Base-by-base conservation (phyloP, 2,888 invertebrate genomes). In the Ochlodes sylvanus region DNA sequence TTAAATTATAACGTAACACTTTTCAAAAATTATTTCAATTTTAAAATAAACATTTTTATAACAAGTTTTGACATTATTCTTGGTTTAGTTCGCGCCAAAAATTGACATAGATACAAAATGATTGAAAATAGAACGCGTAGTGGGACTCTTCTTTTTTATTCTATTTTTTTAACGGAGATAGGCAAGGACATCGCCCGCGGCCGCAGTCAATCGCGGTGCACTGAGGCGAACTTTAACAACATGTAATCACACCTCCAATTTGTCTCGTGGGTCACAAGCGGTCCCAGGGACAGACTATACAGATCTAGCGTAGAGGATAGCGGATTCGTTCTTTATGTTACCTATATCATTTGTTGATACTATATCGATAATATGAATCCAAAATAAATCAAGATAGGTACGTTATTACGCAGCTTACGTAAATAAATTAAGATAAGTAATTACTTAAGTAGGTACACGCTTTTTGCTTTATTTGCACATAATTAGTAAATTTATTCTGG, bases 201-300 rank as follows among this genome's bases (percentile, higher is more conserved):
- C 86, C 85, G 88, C 86, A 82, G 82, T 75, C 83, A 81, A 81
- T 81, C 84, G 83, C 84, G 78, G 78, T 79, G 80, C 78, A 89
- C 90, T 88, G 90, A 87, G 84, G 83, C 81, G 77, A 81, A 82
- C 83, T 81, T 81, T 88, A 89, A 89, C 91, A 83, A 86, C 81
- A 77, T 81, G 84, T 91, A 92, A 91, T 91, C 84, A 86, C 85
- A 82, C 83, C 83, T 81, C 85, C 90, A 88, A 92, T 85, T 92
- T 91, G 85, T 89, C 84, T 85, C 86, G 78, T 83, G 87, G 88
- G 87, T 85, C 87, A 86, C 77, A 84, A 77, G 77, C 77, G 83
- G 81, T 85, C 83, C 85, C 85, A 84, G 87, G 81, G 77, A 64
- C 75, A 81, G 84, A 79, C 79, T 82, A 85, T 75, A 84, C 78